These are phyloP conservation scores for Psilopsiagon aurifrons DNA, from an alignment of 2,113 vertebrate species.

Conservation along the genomic window DNA sequence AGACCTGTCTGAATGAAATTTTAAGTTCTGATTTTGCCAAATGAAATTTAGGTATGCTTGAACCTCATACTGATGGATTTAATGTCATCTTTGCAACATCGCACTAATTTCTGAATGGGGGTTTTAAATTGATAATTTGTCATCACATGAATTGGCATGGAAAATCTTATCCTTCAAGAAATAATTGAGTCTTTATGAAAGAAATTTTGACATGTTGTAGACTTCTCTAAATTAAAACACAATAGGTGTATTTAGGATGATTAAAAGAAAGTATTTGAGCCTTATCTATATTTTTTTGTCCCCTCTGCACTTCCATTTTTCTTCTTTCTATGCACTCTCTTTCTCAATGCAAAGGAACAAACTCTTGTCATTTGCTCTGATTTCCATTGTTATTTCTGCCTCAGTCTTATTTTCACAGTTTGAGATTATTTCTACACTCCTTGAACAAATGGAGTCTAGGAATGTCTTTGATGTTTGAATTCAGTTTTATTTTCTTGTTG, in stretches of 20 bases:
- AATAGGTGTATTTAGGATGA: not conserved
- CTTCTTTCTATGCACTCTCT: not conserved
- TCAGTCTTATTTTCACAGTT: not conserved
- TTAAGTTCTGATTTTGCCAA: not conserved
- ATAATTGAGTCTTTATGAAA: not conserved
- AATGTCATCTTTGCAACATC: not conserved
- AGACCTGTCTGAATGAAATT: not conserved
- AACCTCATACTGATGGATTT: not conserved
- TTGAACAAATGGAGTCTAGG: not conserved
- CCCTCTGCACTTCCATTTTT: rapidly evolving
- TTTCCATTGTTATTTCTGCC: not conserved
- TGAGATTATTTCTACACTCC: not conserved
- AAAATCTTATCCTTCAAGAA: not conserved
- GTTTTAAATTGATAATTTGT: not conserved
- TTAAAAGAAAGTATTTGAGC: not conserved
- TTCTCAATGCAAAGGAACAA: not conserved
- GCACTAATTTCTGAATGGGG: not conserved
- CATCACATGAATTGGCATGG: not conserved
- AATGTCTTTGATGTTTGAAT: not conserved
- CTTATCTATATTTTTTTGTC: not conserved
- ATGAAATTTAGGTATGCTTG: not conserved
- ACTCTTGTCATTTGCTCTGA: not conserved
- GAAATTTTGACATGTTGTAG: not conserved
- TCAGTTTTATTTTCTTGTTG: not conserved
- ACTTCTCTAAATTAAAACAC: not conserved